Evolutionary conservation across 2,797 vertebrate species (phyloP).

Genomic region (Poeciliopsis presidionis): DNA sequence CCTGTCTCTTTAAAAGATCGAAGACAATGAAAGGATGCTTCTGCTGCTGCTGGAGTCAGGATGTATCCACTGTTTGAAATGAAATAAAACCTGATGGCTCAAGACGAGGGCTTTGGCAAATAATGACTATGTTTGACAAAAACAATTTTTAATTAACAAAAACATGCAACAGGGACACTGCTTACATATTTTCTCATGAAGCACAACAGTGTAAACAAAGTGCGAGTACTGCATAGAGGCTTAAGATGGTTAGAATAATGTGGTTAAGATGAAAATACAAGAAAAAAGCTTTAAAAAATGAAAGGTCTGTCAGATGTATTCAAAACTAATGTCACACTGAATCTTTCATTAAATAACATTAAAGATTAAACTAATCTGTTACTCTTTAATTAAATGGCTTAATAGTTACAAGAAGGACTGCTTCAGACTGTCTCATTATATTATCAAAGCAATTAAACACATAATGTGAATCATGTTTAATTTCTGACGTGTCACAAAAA

Average conservation of each 20-base stretch:
- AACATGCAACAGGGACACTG: background rate
- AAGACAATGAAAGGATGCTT: conserved; percentile 33
- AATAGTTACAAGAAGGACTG: background rate
- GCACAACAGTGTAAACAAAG: background rate
- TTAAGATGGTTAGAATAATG: background rate
- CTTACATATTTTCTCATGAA: background rate
- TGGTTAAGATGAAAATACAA: background rate
- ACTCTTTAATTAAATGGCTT: background rate
- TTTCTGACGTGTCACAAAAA: background rate
- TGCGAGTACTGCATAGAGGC: background rate
- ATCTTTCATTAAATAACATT: background rate
- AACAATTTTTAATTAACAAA: conserved; percentile 9
- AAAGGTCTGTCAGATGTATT: background rate
- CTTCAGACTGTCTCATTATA: background rate
- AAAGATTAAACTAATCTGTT: background rate
- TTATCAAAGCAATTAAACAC: background rate
- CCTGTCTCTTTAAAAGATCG: conserved; percentile 68
- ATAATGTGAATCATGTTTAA: background rate
- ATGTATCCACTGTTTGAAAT: conserved; percentile 21
- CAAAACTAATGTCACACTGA: background rate
- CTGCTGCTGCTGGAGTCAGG: conserved; percentile 10
- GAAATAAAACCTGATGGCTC: conserved; percentile 24
- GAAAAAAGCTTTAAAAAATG: conserved; percentile 2
- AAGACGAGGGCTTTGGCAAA: background rate
- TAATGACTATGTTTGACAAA: background rate